A percentile compares a stretch with the other conserved stretches of the same genome.
Conservation (phyloP, 2,113 vertebrate species). For the Nycticorax nycticorax region DNA sequence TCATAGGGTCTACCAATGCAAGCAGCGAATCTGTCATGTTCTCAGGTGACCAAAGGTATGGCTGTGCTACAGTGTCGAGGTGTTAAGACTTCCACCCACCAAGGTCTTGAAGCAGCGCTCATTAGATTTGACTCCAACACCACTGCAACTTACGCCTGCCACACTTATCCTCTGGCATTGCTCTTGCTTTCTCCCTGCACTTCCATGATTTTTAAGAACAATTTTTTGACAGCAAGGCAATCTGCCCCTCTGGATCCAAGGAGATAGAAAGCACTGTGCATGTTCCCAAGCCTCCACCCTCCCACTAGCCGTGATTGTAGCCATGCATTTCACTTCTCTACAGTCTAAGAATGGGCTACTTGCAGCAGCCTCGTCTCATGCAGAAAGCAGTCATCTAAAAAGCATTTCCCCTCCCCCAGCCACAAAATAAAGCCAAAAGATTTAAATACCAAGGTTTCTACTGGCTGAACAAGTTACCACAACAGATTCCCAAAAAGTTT, state of each 20-base stretch:
- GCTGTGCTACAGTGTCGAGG: background rate
- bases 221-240: background rate
- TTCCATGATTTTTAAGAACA: background rate
- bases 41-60: background rate
- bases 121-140: background rate
- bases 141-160: background rate
- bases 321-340: background rate
- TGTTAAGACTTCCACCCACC: background rate
- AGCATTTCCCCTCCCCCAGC: background rate
- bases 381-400: background rate
- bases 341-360: background rate
- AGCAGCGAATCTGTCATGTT: background rate
- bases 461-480: background rate
- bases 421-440: background rate
- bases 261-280: background rate
- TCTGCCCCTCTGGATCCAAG: background rate
- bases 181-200: background rate
- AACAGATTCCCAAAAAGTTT: background rate
- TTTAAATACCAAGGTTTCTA: background rate
- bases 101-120: background rate
- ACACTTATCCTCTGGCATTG: background rate
- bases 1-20: background rate
- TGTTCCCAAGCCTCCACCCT: background rate
- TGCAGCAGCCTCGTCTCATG: background rate
- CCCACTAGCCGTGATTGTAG: background rate